Conservation (phyloP, 2,113 vertebrate species). For the Ciconia stormi region DNA sequence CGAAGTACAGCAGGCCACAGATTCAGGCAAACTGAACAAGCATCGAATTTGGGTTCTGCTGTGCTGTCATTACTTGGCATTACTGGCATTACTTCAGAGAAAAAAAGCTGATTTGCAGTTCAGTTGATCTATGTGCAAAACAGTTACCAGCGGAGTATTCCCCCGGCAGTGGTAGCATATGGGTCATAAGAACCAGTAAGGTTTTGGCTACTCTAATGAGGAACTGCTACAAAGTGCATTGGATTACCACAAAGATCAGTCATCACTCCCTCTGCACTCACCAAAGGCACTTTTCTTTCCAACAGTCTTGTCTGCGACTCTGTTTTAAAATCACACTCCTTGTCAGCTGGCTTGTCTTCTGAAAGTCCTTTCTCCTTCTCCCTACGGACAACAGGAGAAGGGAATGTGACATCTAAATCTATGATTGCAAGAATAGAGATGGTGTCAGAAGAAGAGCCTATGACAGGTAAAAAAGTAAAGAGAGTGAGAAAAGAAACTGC, state of each 20-base stretch:
- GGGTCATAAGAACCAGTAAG: not conserved
- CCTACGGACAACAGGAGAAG: not conserved
- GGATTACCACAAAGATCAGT: not conserved
- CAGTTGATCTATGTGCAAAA: not conserved
- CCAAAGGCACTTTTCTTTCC: not conserved
- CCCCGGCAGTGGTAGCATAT: not conserved
- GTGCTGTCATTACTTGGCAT: not conserved
- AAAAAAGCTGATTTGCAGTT: not conserved
- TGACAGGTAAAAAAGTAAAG: not conserved
- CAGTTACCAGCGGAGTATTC: not conserved
- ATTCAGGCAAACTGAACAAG: not conserved
- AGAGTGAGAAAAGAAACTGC: not conserved
- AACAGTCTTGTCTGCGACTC: not conserved
- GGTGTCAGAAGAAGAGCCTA: not conserved
- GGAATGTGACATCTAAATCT: not conserved
- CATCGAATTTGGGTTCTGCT: not conserved
- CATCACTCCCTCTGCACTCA: not conserved
- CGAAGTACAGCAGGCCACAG: not conserved
- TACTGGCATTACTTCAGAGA: not conserved
- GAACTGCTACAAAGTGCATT: not conserved
- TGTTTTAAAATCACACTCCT: not conserved
- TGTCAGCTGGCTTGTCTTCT: not conserved
- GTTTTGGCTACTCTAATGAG: not conserved
- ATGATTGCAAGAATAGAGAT: not conserved
- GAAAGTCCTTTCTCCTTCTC: not conserved